These are phyloP conservation scores for Penaeus indicus DNA, from an alignment of 1,140 invertebrate species.

Conservation along the genomic window DNA sequence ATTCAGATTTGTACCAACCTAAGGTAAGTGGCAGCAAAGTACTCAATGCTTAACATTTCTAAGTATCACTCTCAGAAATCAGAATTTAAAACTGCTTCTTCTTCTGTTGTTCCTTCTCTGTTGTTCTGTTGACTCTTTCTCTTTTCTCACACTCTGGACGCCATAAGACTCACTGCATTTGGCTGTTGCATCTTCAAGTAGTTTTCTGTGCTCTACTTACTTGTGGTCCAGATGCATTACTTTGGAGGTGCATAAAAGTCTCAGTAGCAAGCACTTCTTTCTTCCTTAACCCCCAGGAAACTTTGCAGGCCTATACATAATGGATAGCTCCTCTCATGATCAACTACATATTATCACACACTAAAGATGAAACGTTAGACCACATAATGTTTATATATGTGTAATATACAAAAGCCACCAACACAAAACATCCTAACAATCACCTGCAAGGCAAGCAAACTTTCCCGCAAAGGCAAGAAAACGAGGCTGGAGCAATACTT, in stretches of 20 bases:
- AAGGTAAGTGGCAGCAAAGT: slow-evolving; percentile 25
- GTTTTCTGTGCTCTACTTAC: slow-evolving; percentile 52
- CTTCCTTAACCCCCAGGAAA: slow-evolving; percentile 55
- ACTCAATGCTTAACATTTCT: slow-evolving; percentile 44
- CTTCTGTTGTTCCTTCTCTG: slow-evolving; percentile 42
- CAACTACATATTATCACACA: slow-evolving; percentile 59
- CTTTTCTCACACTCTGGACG: slow-evolving; percentile 58
- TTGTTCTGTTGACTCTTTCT: slow-evolving; percentile 37
- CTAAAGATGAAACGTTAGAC: slow-evolving; percentile 59
- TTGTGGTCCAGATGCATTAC: slow-evolving; percentile 50
- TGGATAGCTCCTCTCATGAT: slow-evolving; percentile 46
- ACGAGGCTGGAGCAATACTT: slow-evolving; percentile 43
- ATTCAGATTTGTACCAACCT: background rate
- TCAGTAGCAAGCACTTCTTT: slow-evolving; percentile 40
- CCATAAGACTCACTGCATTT: slow-evolving; percentile 57
- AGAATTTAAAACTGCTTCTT: slow-evolving; percentile 40
- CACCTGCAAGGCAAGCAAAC: slow-evolving; percentile 63
- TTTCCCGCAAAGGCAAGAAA: slow-evolving; percentile 56
- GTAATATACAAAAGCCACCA: slow-evolving; percentile 62
- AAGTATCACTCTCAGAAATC: slow-evolving; percentile 27
- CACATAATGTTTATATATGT: slow-evolving; percentile 55
- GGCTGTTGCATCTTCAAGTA: slow-evolving; percentile 52
- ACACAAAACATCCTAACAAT: slow-evolving; percentile 63
- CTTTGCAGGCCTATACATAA: slow-evolving; percentile 60
- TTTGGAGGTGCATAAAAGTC: slow-evolving; percentile 54